Conservation (phyloP, 2,888 invertebrate species). For the Polyommatus iphigenia region DNA sequence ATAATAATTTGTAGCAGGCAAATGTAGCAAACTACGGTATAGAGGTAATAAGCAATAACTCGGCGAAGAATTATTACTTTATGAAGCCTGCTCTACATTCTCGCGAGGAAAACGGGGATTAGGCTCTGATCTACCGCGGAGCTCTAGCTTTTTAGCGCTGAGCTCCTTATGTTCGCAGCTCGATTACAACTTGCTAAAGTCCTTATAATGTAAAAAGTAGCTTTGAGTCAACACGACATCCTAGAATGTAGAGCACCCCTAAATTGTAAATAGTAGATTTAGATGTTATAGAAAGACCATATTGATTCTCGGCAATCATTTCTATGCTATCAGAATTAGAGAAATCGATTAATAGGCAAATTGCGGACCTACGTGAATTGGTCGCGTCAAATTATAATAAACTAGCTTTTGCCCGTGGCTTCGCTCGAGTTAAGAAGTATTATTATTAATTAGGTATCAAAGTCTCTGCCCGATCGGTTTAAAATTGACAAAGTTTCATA, state of each 20-base stretch:
- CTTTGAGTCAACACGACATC: background rate
- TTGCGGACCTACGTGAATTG: background rate
- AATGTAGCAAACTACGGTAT: slow-evolving; percentile 9
- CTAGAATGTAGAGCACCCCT: background rate
- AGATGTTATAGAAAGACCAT: background rate
- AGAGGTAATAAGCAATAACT: slow-evolving; percentile 20
- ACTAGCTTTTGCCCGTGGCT: no score
- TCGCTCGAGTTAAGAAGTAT: no score
- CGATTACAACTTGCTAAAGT: background rate
- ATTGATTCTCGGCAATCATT: background rate
- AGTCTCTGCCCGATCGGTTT: no score
- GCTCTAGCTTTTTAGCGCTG: background rate
- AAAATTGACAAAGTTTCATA: no score
- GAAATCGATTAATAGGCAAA: background rate
- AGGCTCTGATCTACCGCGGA: slow-evolving; percentile 3
- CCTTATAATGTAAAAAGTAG: background rate
- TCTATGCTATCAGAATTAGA: background rate
- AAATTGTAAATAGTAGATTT: background rate
- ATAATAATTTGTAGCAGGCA: slow-evolving; percentile 17
- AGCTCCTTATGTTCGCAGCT: background rate
- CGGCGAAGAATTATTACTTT: slow-evolving; percentile 5
- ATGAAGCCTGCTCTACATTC: background rate
- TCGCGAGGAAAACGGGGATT: slow-evolving; percentile 14
- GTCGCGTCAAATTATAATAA: background rate
- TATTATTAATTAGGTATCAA: no score